These are phyloP conservation scores for Laticauda laticaudata DNA, from an alignment of 2,113 vertebrate genomes.

Conservation along the genomic window DNA sequence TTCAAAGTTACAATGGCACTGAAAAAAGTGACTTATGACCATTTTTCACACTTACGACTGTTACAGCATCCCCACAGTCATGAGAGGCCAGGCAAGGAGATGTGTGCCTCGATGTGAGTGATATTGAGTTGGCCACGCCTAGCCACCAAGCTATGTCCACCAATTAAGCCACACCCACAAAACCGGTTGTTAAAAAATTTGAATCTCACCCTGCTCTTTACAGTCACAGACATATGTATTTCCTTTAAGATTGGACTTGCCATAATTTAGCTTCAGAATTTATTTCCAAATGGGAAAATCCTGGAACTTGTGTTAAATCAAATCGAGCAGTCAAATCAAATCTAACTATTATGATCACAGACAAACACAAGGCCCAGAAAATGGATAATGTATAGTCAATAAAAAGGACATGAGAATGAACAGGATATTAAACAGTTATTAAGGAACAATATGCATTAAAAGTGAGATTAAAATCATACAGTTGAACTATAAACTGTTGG, in stretches of 20 bases:
- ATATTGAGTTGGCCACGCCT: no score
- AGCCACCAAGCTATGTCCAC: no score
- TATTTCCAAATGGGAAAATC: background rate
- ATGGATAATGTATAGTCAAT: background rate
- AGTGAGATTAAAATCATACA: background rate
- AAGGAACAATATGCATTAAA: background rate
- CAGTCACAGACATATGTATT: background rate
- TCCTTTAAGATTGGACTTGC: background rate
- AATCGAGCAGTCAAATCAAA: background rate
- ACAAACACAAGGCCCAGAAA: background rate
- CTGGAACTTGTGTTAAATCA: background rate
- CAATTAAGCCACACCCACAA: no score
- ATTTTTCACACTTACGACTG: no score
- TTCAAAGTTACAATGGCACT: no score
- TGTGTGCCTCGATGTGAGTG: no score
- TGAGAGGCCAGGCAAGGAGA: no score
- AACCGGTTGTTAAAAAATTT: no score
- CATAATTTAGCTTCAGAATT: background rate
- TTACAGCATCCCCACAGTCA: no score
- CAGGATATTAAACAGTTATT: background rate
- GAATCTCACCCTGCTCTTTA: background rate
- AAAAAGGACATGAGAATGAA: background rate
- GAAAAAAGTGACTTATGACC: no score
- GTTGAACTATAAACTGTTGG: background rate
- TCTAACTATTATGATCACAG: background rate